A percentile compares a stretch with the other conserved stretches of the same genome.
Evolutionary conservation across 2,797 vertebrate genomes (phyloP).

Genomic region (Caiman crocodilus): DNA sequence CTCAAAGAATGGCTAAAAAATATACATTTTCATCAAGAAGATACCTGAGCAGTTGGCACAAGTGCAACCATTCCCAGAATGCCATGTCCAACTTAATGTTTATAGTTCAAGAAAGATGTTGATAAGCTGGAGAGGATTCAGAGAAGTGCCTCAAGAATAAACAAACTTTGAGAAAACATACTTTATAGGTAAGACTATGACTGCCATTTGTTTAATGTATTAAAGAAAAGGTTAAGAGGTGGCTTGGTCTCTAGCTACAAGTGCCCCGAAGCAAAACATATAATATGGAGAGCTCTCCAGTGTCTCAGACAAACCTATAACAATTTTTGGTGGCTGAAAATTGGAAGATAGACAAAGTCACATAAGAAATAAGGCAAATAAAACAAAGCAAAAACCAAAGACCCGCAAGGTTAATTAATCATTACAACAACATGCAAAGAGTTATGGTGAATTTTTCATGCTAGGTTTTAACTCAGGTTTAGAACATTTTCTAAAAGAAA

Average conservation of each 20-base stretch:
- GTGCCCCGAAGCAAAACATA: background rate
- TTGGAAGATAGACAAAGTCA: background rate
- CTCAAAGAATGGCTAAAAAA: no score
- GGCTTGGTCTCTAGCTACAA: background rate
- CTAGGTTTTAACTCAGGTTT: background rate
- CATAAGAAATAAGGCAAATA: background rate
- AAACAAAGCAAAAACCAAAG: background rate
- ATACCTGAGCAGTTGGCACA: fast-evolving
- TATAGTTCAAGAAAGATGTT: fast-evolving
- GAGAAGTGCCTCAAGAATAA: background rate
- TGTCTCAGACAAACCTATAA: background rate
- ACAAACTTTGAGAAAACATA: background rate
- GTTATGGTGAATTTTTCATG: background rate
- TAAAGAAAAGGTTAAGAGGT: background rate
- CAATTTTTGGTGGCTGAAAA: background rate
- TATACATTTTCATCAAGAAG: background rate
- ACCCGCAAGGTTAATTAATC: fast-evolving
- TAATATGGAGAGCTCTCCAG: background rate
- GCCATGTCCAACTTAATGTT: fast-evolving
- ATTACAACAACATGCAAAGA: background rate
- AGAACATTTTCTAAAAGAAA: background rate
- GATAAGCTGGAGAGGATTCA: background rate
- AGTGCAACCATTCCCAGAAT: background rate
- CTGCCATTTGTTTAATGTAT: background rate
- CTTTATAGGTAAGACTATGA: background rate